Percentiles rank a stretch among this genome's conserved stretches.
phyloP scores from a whole-genome alignment of 2,113 vertebrate genomes.

The Lampris megalopsis region DNA sequence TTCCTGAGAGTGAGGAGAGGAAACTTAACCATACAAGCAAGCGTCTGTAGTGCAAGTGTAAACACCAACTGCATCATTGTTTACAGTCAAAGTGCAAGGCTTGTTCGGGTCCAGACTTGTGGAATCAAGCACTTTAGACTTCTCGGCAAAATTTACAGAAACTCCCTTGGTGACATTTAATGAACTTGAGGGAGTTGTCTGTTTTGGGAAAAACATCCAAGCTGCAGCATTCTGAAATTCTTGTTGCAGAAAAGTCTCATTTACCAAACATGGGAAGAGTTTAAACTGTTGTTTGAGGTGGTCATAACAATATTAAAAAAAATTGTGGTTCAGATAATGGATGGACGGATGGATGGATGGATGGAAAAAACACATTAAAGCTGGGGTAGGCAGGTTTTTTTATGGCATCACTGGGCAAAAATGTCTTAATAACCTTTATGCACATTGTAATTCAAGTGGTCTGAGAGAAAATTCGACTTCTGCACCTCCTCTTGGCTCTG shows the following conservation, averaged over 20 bases:
- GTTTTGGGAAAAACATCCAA: conserved; percentile 59
- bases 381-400: too few relatives aligned
- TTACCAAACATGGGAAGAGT: conserved; percentile 67
- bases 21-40: conserved; percentile 39
- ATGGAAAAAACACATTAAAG: too few relatives aligned
- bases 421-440: too few relatives aligned
- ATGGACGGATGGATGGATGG: too few relatives aligned
- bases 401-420: too few relatives aligned
- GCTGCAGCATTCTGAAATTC: conserved; percentile 26
- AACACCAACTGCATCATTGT: conserved; percentile 64
- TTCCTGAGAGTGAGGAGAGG: too few relatives aligned
- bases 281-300: conserved; percentile 28
- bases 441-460: too few relatives aligned
- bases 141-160: conserved; percentile 57
- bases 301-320: background rate
- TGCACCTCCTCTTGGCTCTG: too few relatives aligned
- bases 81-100: conserved; percentile 55
- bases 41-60: conserved; percentile 48
- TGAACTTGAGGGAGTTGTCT: conserved; percentile 64
- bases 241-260: conserved; percentile 32
- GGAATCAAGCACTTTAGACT: conserved; percentile 65
- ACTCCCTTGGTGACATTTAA: conserved; percentile 71
- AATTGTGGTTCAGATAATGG: too few relatives aligned
- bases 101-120: conserved; percentile 36
- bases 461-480: too few relatives aligned